Base-by-base conservation (phyloP, 2,113 vertebrate species). In the Microcebus ravelobensis region DNA sequence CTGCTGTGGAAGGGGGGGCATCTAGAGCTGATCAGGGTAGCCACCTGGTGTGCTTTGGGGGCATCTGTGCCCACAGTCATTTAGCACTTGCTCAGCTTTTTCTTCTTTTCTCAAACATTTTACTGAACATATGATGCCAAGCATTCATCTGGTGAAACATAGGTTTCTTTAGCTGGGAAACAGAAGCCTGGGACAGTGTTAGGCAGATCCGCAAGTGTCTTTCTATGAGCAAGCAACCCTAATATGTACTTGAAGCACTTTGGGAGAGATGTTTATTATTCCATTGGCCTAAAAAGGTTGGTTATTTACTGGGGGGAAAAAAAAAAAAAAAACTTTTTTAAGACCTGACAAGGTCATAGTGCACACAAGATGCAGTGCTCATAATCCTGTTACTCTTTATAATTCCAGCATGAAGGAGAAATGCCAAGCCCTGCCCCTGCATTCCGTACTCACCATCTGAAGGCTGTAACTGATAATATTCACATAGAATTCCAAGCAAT, bases 71-170 rank as follows among this genome's bases (percentile, higher is more conserved):
- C 90, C 50, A 0, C 27, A 0, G 12, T 89, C 89, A 59, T 91
- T 42, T 27, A 96, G 4, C 8, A 39, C 50, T 36, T 25, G 12
- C 82, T 77, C 23, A 39, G 65, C 42, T 77, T 42, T 79, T 77
- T 82, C 82, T 95, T 77, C 8, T 79, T 71, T 63, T 70, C 67
- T 9, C 48, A 8, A 3, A 31, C 95, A 90, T 63, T 87, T 96
- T 92, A n/a, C 48, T 71, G 59, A 50, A 39, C 63, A 25, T 90
- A 50, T 50, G 9, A 36, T 55, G 95, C 82, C 76, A 92, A 93
- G 77, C 87, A 68, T 90, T 31, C 95, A 34, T 82, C 70, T 61
- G 50, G 79, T 68, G 34, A 86, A 50, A 92, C 61, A 94, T 15
- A 31, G 31, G 85, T 94, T 91, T 97, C 18, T n/a, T 71, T 23